Evolutionary conservation across 1,140 invertebrate species (phyloP).

Genomic region (Platyscapa corneri): DNA sequence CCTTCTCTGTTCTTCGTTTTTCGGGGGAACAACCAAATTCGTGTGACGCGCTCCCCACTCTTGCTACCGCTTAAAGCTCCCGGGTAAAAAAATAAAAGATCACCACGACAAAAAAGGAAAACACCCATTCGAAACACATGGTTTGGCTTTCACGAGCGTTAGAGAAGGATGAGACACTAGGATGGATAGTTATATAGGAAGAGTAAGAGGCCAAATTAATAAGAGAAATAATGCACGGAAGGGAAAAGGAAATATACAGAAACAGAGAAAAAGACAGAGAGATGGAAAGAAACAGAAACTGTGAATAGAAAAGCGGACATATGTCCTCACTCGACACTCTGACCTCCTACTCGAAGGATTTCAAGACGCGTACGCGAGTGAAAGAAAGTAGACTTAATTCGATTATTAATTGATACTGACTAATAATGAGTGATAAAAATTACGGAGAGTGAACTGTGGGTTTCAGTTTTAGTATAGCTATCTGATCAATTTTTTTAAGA

Average conservation of each 20-base stretch:
- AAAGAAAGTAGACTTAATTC: neutral
- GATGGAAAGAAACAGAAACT: neutral
- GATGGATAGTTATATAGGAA: neutral
- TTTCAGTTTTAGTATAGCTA: neutral
- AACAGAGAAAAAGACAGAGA: neutral
- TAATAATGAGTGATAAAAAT: neutral
- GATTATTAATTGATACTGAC: neutral
- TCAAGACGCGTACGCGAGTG: slow-evolving; percentile 48
- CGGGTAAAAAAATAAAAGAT: slow-evolving; percentile 27
- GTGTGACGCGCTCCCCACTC: neutral
- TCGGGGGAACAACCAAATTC: slow-evolving; percentile 3
- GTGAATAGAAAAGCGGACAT: slow-evolving; percentile 5
- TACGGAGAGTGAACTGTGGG: neutral
- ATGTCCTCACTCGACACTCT: slow-evolving; percentile 61
- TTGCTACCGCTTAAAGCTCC: neutral
- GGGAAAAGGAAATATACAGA: neutral
- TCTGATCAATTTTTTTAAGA: neutral
- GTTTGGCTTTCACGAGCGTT: slow-evolving; percentile 9
- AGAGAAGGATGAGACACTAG: neutral
- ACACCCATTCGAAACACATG: slow-evolving; percentile 14
- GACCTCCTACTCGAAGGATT: slow-evolving; percentile 66
- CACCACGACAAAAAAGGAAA: slow-evolving; percentile 24
- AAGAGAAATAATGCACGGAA: neutral
- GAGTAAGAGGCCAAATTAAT: neutral
- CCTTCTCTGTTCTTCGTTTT: neutral